Evolutionary conservation across 30 jellyfish, hydroid and myxozoan genomes (phyloP).

Genomic region (Aurelia sp.): DNA sequence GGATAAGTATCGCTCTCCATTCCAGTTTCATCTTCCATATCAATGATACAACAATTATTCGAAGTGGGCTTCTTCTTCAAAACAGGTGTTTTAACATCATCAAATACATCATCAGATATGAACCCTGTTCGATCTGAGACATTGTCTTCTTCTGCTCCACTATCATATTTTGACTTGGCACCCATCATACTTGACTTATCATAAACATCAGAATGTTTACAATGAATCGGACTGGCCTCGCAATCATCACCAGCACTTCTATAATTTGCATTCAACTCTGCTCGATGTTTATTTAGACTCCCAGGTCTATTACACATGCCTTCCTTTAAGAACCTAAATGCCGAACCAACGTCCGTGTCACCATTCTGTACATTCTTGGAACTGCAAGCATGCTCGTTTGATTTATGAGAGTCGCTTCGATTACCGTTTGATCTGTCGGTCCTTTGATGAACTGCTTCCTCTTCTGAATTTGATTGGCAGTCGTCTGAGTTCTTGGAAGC

Average conservation of each 20-base stretch:
- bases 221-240: conserved; percentile 3
- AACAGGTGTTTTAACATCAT: not conserved
- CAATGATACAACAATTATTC: not conserved
- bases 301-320: conserved; percentile 47
- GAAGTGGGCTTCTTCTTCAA: conserved; percentile 4
- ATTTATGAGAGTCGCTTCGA: not conserved
- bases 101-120: not conserved
- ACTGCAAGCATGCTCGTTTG: not conserved
- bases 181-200: too few species aligned
- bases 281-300: conserved; percentile 38
- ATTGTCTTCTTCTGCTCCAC: too few species aligned
- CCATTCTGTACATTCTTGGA: not conserved
- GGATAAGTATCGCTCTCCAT: too few species aligned
- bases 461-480: too few species aligned
- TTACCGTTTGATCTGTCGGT: too few species aligned
- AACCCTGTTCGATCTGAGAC: too few species aligned
- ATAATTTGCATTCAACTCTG: conserved; percentile 36
- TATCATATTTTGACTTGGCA: too few species aligned
- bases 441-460: too few species aligned
- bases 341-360: conserved; percentile 37
- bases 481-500: too few species aligned
- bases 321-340: conserved; percentile 33
- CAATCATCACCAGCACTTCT: not conserved
- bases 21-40: not conserved
- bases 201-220: conserved; percentile 62